A percentile compares a stretch with the other conserved stretches of the same genome.
Conservation (phyloP, 2,113 vertebrate species). For the Quiscalus mexicanus region DNA sequence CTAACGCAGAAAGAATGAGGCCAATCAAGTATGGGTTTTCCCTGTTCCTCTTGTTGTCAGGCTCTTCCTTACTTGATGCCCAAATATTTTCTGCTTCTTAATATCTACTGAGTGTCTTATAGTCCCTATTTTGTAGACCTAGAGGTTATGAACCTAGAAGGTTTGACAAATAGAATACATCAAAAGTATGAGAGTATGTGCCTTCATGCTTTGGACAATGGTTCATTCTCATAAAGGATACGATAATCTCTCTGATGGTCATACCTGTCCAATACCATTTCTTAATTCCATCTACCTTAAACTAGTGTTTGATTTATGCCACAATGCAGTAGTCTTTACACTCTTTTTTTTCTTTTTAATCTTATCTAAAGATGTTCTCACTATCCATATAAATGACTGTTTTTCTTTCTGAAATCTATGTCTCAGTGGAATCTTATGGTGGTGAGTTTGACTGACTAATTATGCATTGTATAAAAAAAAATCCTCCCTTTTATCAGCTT, state of each 20-base stretch:
- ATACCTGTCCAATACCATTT: neutral
- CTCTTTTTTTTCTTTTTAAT: neutral
- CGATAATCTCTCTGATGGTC: neutral
- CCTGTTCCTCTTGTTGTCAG: neutral
- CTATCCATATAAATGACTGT: conserved; percentile 17
- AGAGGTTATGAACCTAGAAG: neutral
- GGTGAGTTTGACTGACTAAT: conserved; percentile 21
- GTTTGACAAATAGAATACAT: neutral
- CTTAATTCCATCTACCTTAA: neutral
- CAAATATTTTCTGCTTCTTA: neutral
- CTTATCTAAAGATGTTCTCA: conserved; percentile 30
- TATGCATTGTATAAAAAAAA: conserved; percentile 19
- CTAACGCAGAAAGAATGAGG: neutral
- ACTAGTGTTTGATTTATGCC: neutral
- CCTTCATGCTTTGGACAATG: neutral
- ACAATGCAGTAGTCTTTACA: neutral
- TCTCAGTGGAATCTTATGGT: conserved; percentile 6
- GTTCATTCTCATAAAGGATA: neutral
- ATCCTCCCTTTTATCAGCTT: conserved; percentile 29
- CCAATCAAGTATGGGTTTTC: neutral
- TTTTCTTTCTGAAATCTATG: conserved; percentile 30
- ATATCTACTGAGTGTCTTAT: neutral
- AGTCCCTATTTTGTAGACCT: neutral
- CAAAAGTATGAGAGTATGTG: neutral
- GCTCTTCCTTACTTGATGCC: neutral